Base-by-base conservation (phyloP, 2,113 vertebrate genomes). In the Strix uralensis region DNA sequence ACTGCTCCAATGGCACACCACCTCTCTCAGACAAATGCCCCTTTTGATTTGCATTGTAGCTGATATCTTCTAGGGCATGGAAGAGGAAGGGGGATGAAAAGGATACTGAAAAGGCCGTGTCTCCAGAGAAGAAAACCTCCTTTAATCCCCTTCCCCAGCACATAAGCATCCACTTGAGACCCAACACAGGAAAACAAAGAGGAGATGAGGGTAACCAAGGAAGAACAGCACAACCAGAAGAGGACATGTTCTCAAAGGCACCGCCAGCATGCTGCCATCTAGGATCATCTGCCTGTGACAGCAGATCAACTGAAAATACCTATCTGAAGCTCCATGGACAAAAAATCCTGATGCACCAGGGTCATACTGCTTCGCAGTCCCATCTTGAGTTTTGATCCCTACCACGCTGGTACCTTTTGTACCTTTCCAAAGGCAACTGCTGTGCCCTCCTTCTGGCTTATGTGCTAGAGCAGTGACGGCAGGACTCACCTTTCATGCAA, bases 181-280 rank as follows among this genome's bases (percentile, higher is more conserved):
- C 19, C 17, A 62, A 84, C 65, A 71, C 8, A 27, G 62, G 59
- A 91, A 87, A 61, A 70, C 1, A 4, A 84, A 78, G 63, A 69
- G 25, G 22, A 94, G 34, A 49, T 27, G n/a, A 77, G 38, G 58
- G 7, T 15, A 11, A 74, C 49, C 1, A 7, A 49, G 29, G 65
- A 79, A 67, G 52, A 91, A 69, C 10, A 59, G 38, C 55, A 59
- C 26, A 72, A 44, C 10, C 34, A 79, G 70, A 85, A 15, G 40
- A 57, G 22, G 18, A 52, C 27, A 10, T 1, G 7, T 84, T 79
- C 85, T 55, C 81, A 90, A 51, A 65, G 40, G 29, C 46, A 74
- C 22, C 1, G 1, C 52, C 49, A 52, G 34, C 3, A 0, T 1
- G 1, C 22, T 86, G 38, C 10, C 18, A 14, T 54, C 30, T 57